Evolutionary conservation across 2,888 invertebrate genomes (phyloP), one percentile per base, ranked within the genome.

Genomic region (Drosophila neutralis): DNA sequence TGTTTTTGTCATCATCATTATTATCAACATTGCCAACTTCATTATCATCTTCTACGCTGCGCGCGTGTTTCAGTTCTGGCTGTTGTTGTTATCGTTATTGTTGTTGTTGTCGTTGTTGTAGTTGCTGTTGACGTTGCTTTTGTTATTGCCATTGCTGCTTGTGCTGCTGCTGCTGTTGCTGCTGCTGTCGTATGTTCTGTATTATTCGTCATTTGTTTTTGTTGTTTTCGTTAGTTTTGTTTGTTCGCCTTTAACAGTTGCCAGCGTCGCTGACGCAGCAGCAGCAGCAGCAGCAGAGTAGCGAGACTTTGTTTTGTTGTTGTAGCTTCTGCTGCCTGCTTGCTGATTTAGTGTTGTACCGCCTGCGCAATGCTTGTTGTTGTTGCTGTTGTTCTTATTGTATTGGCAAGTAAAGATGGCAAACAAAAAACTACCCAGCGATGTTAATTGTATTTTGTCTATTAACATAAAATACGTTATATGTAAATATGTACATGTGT

Each of bases 361-460:
- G 78, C 81, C 81, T 69, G 73, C 69, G 81, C 79, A 74, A 73
- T 57, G 73, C 69, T 69, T 75, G 58, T 69, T 76, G 61, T 66
- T 68, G 64, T 8, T 7, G 60, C 62, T 66, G 68, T 58, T 65
- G 65, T 57, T 67, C 63, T 63, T 78, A 38, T 65, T 52, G 65
- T 64, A 62, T 45, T 63, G 61, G 52, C 61, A 27, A 57, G 58
- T 8, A 29, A 67, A 51, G 67, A 69, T 73, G 48, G 89, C 76
- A 75, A 88, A 69, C 71, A 80, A 68, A 78, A 74, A 78, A 81
- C 84, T 69, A 77, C 82, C 89, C 77, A 58, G 73, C 74, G 70
- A 85, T 89, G 83, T 89, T 89, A 80, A 81, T 79, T 89, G 81
- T 89, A 73, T 83, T 81, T 88, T 83, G 83, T 90, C 75, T 83